phyloP scores from a whole-genome alignment of 1,140 invertebrate species.

The Ganaspis sp. region DNA sequence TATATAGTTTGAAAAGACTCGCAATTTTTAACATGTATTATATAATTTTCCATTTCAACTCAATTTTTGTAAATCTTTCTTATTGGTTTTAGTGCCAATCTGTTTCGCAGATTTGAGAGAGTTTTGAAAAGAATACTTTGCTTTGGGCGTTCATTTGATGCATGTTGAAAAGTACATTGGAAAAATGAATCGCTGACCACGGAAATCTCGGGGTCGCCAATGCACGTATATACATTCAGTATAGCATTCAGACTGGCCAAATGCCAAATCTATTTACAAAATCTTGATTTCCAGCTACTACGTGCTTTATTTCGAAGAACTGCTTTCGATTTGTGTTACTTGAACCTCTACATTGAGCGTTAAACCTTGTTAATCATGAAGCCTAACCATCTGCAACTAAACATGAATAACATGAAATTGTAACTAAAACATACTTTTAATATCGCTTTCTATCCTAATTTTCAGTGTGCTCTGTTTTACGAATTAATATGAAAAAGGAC shows the following conservation, averaged over 20 bases:
- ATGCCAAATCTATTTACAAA: not conserved
- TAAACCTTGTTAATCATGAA: not conserved
- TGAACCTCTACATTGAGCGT: not conserved
- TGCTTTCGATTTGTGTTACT: not conserved
- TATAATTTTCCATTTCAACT: not conserved
- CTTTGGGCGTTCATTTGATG: not conserved
- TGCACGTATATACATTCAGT: not conserved
- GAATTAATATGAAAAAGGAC: too few species aligned
- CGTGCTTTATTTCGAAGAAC: not conserved
- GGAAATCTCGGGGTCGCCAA: not conserved
- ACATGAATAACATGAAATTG: not conserved
- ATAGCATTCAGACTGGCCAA: not conserved
- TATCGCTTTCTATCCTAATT: too few species aligned
- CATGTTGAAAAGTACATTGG: not conserved
- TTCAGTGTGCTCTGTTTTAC: too few species aligned
- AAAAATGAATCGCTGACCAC: constrained; percentile 6
- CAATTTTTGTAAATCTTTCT: too few species aligned
- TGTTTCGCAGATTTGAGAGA: not conserved
- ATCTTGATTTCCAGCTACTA: not conserved
- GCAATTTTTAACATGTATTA: too few species aligned
- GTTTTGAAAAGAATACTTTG: not conserved
- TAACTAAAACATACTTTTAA: not conserved
- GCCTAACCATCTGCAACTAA: not conserved
- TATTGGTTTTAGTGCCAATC: too few species aligned
- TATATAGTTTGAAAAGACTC: too few species aligned